Evolutionary conservation across 2,797 vertebrate genomes (phyloP), one percentile per base, ranked within the genome.

Genomic region (Sebastes baramenuke): DNA sequence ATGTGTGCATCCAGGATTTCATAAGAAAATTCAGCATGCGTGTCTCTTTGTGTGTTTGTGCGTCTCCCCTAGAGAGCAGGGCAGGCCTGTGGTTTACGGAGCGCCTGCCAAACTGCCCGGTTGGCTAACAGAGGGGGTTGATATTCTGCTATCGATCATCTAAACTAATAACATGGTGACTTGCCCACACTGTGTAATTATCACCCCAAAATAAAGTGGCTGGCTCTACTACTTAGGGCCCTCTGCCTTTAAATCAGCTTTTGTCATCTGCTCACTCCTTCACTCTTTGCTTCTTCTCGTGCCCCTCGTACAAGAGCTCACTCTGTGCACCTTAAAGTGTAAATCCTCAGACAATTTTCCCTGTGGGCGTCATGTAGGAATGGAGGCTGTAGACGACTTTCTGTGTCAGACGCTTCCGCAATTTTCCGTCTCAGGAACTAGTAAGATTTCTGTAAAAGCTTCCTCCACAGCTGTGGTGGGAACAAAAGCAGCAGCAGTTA

Each of bases 81-180:
- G 87, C 79, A 78, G 81, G 79, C 81, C 67, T 88, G 93, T 81
- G 93, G 89, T 89, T 89, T 82, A 59, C 22, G 55, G 65, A 67
- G 72, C 38, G 64, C 80, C 84, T 84, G 90, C 83, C 92, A 89
- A 90, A 79, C 86, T 55, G 77, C 81, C 88, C 58, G 25, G 75
- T 74, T 79, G 77, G 83, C 75, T 72, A 78, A 81, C 80, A 74
- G 79, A 60, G 55, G 49, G 87, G 87, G 86, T 85, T 93, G 92
- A 94, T 92, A 91, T 91, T 92, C 89, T 93, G 92, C 93, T 92
- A 95, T 96, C 92, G 92, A 95, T 95, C 94, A 95, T 90, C 89
- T 91, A 66, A 76, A 87, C 91, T 94, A 95, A 95, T 93, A 90
- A 94, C 92, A 95, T 87, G 85, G 87, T 90, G 72, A 89, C 86